Evolutionary conservation across 1,140 invertebrate species (phyloP), one percentile per base, ranked within the genome.

Genomic region (Helicoverpa zea): DNA sequence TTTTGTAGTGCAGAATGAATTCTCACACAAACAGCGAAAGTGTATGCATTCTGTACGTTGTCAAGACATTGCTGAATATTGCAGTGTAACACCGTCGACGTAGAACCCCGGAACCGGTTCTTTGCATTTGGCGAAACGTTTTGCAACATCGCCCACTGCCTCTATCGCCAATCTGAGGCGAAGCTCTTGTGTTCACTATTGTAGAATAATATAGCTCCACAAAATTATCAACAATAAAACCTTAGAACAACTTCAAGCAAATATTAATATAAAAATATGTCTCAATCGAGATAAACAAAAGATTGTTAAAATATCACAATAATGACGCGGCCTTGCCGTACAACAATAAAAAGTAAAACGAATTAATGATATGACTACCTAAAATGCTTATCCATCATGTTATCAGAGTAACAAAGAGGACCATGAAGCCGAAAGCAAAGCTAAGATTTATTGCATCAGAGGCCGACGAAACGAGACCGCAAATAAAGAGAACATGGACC

Each of bases 401-500:
- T 90, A 94, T 93, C 89, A 92, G 87, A 89, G 84, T 47, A 93
- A 93, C 91, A 92, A 93, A 91, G 89, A 92, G 87, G 87, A 90
- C 87, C 88, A 86, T 92, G 89, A 89, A 86, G 87, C 88, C 88
- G 86, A 91, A 92, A 93, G 88, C 88, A 89, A 90, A 92, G 82
- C 89, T 86, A 88, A 94, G 90, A 93, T 92, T 91, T 90, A 93
- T 94, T 93, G 94, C 91, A 89, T 87, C 91, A 92, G 91, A 94
- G 91, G 91, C 90, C 93, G 89, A 87, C 91, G 89, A 91, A 93
- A 93, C 92, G 88, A 92, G 92, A 95, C 92, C 89, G 92, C 92
- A 94, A 94, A 92, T 94, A 95, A 95, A 95, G 94, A 95, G 93
- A 95, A 92, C 90, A 91, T 90, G 88, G 88, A 94, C 94, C 94